Base-by-base conservation (phyloP, 1,140 invertebrate genomes). In the Euschistus heros region DNA sequence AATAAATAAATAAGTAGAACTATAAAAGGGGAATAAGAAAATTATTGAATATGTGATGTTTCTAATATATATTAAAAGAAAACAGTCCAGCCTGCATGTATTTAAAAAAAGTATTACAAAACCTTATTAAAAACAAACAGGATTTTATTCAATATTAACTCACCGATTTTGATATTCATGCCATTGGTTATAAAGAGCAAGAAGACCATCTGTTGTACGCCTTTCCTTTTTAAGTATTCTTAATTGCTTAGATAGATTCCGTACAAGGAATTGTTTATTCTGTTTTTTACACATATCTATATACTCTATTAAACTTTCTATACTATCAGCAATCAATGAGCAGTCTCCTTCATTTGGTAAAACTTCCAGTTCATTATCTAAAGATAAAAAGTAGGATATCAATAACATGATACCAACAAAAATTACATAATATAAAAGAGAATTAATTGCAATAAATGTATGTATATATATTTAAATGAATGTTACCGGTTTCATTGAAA, bases 81-180 rank as follows among this genome's bases (percentile, higher is more conserved):
- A n/a, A n/a, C n/a, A n/a, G n/a, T n/a, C n/a, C n/a, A n/a, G n/a
- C n/a, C n/a, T n/a, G n/a, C n/a, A n/a, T n/a, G n/a, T n/a, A n/a
- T n/a, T n/a, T n/a, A 37, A 37, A 37, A 10, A 37, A 10, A 4
- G 13, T 10, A 37, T 37, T 37, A 3, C 8, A 30, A 30, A 30
- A 30, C 30, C 33, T 13, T 54, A 26, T 17, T 5, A 54, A 54
- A 14, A 22, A 17, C 7, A 54, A 54, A 14, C n/a, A 26, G n/a
- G 5, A 26, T 54, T 22, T 54, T 54, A 54, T 22, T 17, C 6
- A 26, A 54, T 22, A 22, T 54, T 14, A 64, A 54, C 22, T 65
- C 20, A 66, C 65, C 65, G 61, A 15, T 46, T 24, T 33, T 67
- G 66, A 20, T 47, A 67, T 18, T 67, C 52, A 33, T 55, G 22